Evolutionary conservation across 2,113 vertebrate species (phyloP), one percentile per base, ranked within the genome.

Genomic region (Paralichthys olivaceus): DNA sequence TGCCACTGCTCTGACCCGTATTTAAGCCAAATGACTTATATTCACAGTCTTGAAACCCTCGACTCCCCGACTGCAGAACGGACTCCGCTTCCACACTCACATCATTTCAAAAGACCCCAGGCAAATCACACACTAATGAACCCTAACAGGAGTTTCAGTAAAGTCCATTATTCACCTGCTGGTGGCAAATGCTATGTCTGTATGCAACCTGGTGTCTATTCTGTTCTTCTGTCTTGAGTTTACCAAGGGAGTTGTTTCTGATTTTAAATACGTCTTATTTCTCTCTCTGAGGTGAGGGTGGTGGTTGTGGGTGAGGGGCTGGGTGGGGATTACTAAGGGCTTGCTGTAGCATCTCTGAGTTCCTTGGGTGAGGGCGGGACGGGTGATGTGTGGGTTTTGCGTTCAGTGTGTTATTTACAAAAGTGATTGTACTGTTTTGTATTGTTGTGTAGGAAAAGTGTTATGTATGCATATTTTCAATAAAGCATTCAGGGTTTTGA

Each of bases 351-450:
- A 88, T 91, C 87, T 91, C 82, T 90, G 89, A 88, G 60, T 81
- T 87, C 69, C 80, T 90, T 79, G 82, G 76, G 60, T 49, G 43
- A 20, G 83, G 80, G 84, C 5, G 75, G 83, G 81, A 47, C 53
- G 71, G 79, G 63, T 62, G 70, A 84, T 69, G 88, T 84, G 70
- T 75, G 60, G 75, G 69, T 49, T 19, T 88, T 86, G 84, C 86
- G 43, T 85, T 91, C 49, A 83, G 79, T 92, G 87, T 89, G 85
- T 87, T 79, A 90, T 92, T 92, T 90, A 87, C 75, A 92, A 91
- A 93, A 92, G 93, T 95, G 93, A 94, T 93, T 95, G 93, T 95
- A 95, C 82, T 93, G 94, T 95, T 95, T 94, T 95, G 94, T 95
- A 94, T 93, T 90, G 90, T 93, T 94, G 92, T 93, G 92, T 94